Conservation (phyloP, 2,113 vertebrate genomes). For the Limanda limanda region DNA sequence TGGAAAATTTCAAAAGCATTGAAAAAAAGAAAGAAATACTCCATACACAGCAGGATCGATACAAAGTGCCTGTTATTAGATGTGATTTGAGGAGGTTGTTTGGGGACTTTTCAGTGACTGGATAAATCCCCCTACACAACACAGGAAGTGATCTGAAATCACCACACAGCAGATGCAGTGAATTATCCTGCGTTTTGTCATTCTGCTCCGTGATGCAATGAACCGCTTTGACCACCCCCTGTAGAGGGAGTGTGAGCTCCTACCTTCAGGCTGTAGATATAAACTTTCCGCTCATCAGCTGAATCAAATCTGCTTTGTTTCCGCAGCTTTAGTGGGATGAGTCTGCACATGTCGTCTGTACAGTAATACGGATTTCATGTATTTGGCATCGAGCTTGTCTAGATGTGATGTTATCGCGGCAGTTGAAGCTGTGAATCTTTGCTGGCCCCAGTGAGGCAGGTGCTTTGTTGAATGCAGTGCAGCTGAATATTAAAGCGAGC, state of each 20-base stretch:
- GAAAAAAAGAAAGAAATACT: conserved; percentile 18
- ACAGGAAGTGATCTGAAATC: conserved; percentile 56
- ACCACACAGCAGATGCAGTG: conserved; percentile 21
- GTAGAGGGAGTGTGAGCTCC: conserved; percentile 30
- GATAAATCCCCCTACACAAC: conserved; percentile 51
- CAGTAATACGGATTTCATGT: conserved; percentile 10
- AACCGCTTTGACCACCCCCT: conserved; percentile 21
- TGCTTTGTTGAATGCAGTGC: conserved; percentile 31
- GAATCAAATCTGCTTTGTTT: conserved; percentile 49
- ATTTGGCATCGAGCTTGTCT: conserved; percentile 21
- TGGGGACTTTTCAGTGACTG: conserved; percentile 49
- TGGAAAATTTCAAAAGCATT: conserved; percentile 36
- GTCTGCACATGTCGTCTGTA: conserved; percentile 16
- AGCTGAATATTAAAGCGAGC: conserved; percentile 41
- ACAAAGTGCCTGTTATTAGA: conserved; percentile 42
- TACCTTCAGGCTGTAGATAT: conserved; percentile 30
- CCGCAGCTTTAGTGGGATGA: conserved; percentile 14
- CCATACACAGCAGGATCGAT: conserved; percentile 40
- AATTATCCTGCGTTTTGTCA: conserved; percentile 39
- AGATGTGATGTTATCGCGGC: too few relatives aligned
- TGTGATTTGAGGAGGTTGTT: conserved; percentile 53
- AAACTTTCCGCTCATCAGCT: conserved; percentile 20
- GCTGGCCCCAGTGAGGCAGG: conserved; percentile 29
- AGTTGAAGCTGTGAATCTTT: conserved; percentile 27
- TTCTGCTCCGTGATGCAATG: conserved; percentile 20